phyloP scores from a whole-genome alignment of 2,888 invertebrate genomes.

The Coenonympha arcania region DNA sequence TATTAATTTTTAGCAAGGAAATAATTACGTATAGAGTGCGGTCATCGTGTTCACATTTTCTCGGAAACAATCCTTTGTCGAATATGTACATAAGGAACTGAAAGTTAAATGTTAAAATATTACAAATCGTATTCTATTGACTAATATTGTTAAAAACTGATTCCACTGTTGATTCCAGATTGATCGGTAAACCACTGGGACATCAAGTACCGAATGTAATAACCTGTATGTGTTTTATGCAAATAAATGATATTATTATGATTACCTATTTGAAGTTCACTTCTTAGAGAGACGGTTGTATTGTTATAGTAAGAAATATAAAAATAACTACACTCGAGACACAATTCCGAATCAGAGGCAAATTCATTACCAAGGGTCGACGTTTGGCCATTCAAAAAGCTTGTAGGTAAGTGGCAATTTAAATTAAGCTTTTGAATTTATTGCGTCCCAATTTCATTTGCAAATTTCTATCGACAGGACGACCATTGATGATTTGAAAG shows the following conservation, averaged over 20 bases:
- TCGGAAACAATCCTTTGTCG: slow-evolving; percentile 40
- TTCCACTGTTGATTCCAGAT: too few relatives aligned
- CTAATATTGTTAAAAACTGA: too few relatives aligned
- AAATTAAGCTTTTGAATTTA: slow-evolving; percentile 5
- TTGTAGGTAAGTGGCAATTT: slow-evolving; percentile 1
- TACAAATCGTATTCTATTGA: too few relatives aligned
- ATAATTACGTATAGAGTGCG: slow-evolving; percentile 36
- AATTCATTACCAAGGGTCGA: not conserved
- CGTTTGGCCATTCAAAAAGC: not conserved
- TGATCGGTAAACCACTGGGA: too few relatives aligned
- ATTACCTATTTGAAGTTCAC: too few relatives aligned
- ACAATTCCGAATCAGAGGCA: not conserved
- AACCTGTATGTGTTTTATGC: too few relatives aligned
- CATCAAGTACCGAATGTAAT: too few relatives aligned
- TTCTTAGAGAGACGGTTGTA: too few relatives aligned
- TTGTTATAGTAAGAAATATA: too few relatives aligned
- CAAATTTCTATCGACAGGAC: not conserved
- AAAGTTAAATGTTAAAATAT: slow-evolving; percentile 23
- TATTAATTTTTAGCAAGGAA: too few relatives aligned
- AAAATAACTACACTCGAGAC: too few relatives aligned
- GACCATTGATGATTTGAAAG: not conserved
- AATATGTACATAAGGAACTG: slow-evolving; percentile 37
- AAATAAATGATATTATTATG: too few relatives aligned
- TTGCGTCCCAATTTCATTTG: slow-evolving; percentile 1
- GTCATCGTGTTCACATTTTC: slow-evolving; percentile 38